Evolutionary conservation across 2,888 invertebrate genomes (phyloP).

Genomic region (Cerastis rubricosa): DNA sequence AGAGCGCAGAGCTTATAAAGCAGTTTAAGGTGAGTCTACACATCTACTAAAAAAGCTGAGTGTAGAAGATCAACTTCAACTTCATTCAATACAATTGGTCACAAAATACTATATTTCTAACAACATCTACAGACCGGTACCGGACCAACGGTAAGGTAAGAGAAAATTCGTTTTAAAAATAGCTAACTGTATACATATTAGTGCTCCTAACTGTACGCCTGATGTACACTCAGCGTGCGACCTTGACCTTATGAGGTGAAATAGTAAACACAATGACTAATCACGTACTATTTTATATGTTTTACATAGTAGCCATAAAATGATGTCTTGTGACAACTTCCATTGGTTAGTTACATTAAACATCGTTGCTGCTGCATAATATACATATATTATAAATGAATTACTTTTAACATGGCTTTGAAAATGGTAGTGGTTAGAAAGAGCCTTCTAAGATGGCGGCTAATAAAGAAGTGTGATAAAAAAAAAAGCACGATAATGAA

Average conservation of each 20-base stretch:
- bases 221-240: neutral
- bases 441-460: neutral
- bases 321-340: neutral
- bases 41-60: neutral
- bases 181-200: neutral
- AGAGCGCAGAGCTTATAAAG: slow-evolving; percentile 98
- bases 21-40: slow-evolving; percentile 92
- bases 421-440: neutral
- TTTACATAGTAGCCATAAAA: too few relatives aligned
- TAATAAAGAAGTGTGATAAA: neutral
- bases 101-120: too few relatives aligned
- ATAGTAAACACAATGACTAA: neutral
- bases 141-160: neutral
- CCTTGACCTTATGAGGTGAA: neutral
- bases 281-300: neutral
- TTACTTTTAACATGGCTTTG: neutral
- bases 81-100: neutral
- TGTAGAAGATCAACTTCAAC: neutral
- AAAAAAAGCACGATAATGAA: too few relatives aligned
- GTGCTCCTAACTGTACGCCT: neutral
- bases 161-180: neutral
- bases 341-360: neutral
- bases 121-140: neutral
- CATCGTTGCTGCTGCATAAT: neutral
- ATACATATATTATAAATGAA: neutral